phyloP scores from a whole-genome alignment of 2,797 vertebrate genomes.

The Nyctalus aviator region DNA sequence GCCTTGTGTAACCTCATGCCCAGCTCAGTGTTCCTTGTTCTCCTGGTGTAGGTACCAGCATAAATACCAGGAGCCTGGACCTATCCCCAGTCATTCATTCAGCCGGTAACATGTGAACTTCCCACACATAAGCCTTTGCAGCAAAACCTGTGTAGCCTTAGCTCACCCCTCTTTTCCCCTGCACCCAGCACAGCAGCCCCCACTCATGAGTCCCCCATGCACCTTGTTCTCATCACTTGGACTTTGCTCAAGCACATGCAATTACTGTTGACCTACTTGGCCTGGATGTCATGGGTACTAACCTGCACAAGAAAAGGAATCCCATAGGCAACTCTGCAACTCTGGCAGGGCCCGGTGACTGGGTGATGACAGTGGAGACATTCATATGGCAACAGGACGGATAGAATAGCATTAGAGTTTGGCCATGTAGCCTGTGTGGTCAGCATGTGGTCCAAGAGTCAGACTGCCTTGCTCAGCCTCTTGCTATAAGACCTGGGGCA shows the following conservation, averaged over 20 bases:
- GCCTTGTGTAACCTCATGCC: neutral
- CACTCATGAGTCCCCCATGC: accelerated
- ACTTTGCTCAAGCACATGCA: neutral
- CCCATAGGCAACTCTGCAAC: neutral
- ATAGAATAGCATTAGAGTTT: neutral
- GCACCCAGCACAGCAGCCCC: neutral
- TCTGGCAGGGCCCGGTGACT: neutral
- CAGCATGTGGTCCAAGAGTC: neutral
- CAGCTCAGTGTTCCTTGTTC: neutral
- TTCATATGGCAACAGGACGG: neutral
- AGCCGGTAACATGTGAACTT: neutral
- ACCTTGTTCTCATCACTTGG: neutral
- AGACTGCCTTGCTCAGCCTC: neutral
- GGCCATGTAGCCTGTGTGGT: neutral
- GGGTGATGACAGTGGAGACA: neutral
- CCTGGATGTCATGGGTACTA: neutral
- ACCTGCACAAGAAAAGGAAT: neutral
- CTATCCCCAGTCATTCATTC: neutral
- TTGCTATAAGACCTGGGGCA: neutral
- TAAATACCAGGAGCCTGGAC: neutral
- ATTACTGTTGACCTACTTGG: neutral
- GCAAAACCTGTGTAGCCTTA: no score
- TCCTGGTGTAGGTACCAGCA: neutral
- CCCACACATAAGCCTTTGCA: neutral
- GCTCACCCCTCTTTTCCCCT: no score